A percentile compares a stretch with the other conserved stretches of the same genome.
phyloP scores from a whole-genome alignment of 2,888 invertebrate genomes.

The Drosophila meridionalis region DNA sequence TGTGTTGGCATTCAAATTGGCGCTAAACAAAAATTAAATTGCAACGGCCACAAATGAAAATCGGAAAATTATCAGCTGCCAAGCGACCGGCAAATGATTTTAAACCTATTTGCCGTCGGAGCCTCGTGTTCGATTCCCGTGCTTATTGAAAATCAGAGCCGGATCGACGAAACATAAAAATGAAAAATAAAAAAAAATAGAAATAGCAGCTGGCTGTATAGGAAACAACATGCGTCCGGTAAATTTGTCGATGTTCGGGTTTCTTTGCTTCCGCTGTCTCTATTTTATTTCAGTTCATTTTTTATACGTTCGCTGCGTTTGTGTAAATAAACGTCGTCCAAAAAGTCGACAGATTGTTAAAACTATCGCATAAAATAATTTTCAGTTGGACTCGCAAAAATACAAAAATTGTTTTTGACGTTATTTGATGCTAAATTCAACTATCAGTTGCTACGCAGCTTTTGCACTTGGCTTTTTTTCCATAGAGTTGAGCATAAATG shows the following conservation, averaged over 20 bases:
- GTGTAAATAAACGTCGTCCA: constrained; percentile 48
- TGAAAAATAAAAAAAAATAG: not conserved
- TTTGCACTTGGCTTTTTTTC: not conserved
- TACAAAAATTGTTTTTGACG: not conserved
- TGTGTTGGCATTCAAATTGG: constrained; percentile 38
- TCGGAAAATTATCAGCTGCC: constrained; percentile 64
- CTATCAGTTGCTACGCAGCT: not conserved
- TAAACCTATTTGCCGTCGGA: constrained; percentile 13
- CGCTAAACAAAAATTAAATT: constrained; percentile 72
- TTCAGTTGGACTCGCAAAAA: constrained; percentile 34
- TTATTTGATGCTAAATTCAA: constrained; percentile 1
- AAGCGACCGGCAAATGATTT: constrained; percentile 53
- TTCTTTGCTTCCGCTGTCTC: constrained; percentile 49
- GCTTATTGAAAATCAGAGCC: constrained; percentile 55
- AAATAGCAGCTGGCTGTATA: constrained; percentile 7
- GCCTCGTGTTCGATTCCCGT: constrained; percentile 20
- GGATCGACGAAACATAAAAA: constrained; percentile 14
- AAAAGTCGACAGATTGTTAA: constrained; percentile 64
- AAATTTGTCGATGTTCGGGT: constrained; percentile 59
- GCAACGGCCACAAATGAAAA: constrained; percentile 62
- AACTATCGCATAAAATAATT: constrained; percentile 62
- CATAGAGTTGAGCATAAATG: not conserved
- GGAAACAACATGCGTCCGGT: constrained; percentile 54
- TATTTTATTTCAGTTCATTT: constrained; percentile 8
- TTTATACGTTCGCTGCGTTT: constrained; percentile 16